A percentile compares a stretch with the other conserved stretches of the same genome.
Conservation (phyloP, 2,113 vertebrate species). For the Myiozetetes cayanensis region DNA sequence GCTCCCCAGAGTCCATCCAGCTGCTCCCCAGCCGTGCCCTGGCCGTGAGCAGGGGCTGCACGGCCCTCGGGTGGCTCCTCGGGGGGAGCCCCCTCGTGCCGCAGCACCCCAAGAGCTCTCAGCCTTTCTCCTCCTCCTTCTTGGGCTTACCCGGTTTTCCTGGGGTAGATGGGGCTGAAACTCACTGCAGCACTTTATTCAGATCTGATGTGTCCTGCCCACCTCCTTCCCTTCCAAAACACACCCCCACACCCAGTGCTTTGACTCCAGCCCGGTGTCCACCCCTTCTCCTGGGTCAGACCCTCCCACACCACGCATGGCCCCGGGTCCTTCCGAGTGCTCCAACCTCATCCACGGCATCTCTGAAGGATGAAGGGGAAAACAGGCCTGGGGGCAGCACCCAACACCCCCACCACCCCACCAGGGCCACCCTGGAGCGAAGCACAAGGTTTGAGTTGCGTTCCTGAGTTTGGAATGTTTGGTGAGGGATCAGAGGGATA, state of each 20-base stretch:
- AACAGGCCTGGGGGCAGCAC: not conserved
- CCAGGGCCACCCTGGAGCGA: not conserved
- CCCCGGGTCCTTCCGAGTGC: not conserved
- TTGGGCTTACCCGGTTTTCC: not conserved
- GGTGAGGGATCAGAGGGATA: not conserved
- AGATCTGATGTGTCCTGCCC: not conserved
- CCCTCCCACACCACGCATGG: not conserved
- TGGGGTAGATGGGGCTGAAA: not conserved
- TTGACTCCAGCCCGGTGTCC: not conserved
- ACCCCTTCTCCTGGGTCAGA: not conserved
- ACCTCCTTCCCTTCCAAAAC: not conserved
- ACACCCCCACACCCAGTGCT: not conserved
- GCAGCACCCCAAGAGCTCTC: not conserved
- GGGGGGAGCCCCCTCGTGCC: not conserved
- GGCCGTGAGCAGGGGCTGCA: not conserved
- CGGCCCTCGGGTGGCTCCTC: not conserved
- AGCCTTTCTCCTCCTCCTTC: not conserved
- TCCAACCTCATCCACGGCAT: not conserved
- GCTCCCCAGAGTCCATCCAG: not conserved
- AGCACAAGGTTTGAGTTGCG: conserved; percentile 47
- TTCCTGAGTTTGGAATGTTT: not conserved
- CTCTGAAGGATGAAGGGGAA: not conserved
- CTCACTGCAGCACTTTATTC: not conserved
- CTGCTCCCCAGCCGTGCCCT: not conserved
- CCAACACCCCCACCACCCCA: not conserved